A percentile compares a stretch with the other conserved stretches of the same genome.
These are phyloP conservation scores for Mirounga angustirostris DNA, from an alignment of 2,113 vertebrate genomes.

Conservation along the genomic window DNA sequence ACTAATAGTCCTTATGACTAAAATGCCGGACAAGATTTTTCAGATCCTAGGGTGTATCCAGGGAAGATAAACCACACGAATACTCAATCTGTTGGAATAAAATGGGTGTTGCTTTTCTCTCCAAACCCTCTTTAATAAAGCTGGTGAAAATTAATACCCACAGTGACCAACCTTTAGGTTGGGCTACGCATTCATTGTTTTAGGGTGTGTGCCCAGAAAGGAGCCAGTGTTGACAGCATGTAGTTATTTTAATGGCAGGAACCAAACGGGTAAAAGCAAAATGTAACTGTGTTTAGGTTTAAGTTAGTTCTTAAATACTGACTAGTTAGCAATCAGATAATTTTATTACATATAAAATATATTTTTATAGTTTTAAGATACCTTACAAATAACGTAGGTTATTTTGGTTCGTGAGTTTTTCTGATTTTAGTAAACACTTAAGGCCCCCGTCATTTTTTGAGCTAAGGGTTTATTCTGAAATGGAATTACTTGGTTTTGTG, in stretches of 20 bases:
- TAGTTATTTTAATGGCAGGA: background rate
- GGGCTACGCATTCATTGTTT: background rate
- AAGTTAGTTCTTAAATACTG: background rate
- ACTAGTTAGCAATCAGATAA: background rate
- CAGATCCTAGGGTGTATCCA: slow-evolving; percentile 32
- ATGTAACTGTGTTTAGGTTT: background rate
- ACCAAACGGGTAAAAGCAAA: background rate
- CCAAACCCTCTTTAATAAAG: background rate
- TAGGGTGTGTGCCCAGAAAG: background rate
- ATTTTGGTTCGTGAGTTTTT: background rate
- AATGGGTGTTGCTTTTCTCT: background rate
- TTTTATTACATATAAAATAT: background rate
- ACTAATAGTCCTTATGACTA: slow-evolving; percentile 38
- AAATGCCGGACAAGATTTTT: background rate
- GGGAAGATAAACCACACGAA: background rate
- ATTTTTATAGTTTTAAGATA: background rate
- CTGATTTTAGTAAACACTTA: slow-evolving; percentile 7
- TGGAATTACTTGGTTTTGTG: slow-evolving; percentile 49
- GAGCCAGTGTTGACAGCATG: background rate
- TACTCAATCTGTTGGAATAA: background rate
- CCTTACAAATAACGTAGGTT: background rate
- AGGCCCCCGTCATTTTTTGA: background rate
- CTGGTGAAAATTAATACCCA: background rate
- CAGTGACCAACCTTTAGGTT: background rate
- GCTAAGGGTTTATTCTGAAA: slow-evolving; percentile 33